phyloP scores from a whole-genome alignment of 2,113 vertebrate species.

The Sardina pilchardus region DNA sequence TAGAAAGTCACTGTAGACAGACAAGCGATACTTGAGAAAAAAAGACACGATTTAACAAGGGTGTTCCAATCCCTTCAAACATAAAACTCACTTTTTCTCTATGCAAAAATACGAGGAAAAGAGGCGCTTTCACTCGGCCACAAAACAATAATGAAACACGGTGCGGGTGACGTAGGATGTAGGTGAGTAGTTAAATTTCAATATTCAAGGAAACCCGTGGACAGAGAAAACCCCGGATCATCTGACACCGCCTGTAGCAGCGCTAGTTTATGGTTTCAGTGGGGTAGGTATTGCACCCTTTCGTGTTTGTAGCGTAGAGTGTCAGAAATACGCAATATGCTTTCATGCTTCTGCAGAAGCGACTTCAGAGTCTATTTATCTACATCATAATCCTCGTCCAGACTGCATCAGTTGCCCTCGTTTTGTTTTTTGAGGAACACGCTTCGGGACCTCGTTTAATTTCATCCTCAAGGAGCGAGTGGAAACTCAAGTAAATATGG shows the following conservation, averaged over 20 bases:
- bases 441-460: slow-evolving; percentile 24
- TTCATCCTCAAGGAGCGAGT: slow-evolving; percentile 18
- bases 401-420: not conserved
- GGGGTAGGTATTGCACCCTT: slow-evolving; percentile 25
- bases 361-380: not conserved
- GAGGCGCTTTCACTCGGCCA: not conserved
- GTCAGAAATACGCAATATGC: slow-evolving; percentile 24
- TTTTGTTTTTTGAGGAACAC: slow-evolving; percentile 9
- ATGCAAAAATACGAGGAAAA: not conserved
- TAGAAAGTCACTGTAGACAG: not conserved
- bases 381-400: not conserved
- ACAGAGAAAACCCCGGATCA: slow-evolving; percentile 27
- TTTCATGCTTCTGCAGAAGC: not conserved
- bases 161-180: slow-evolving; percentile 26
- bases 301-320: slow-evolving; percentile 24
- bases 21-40: not conserved
- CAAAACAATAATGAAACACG: not conserved
- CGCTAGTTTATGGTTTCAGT: slow-evolving; percentile 29
- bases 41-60: not conserved
- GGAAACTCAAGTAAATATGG: slow-evolving; percentile 37
- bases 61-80: not conserved
- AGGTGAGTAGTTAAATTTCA: slow-evolving; percentile 28
- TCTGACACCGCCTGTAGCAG: slow-evolving; percentile 33
- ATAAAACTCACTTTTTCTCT: not conserved
- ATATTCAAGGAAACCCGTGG: slow-evolving; percentile 30